These are phyloP conservation scores for Oscheius sp. DNA, from an alignment of 1,140 invertebrate genomes.

Conservation along the genomic window DNA sequence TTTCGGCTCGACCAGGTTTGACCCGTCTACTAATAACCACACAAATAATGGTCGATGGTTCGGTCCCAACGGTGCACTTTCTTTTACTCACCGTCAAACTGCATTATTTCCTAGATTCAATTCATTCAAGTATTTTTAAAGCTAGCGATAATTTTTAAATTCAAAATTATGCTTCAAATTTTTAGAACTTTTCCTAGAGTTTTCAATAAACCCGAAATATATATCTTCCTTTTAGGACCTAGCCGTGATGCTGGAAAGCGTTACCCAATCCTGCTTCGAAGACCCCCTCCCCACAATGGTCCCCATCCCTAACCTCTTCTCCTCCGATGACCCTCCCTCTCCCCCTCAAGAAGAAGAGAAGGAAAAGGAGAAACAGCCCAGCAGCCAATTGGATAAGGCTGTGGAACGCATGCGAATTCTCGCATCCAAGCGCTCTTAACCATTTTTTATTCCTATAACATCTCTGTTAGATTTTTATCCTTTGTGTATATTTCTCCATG, in stretches of 20 bases:
- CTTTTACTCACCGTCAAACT: too few relatives aligned
- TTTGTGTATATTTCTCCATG: background rate
- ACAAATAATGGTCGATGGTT: too few relatives aligned
- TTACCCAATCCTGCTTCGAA: background rate
- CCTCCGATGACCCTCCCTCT: background rate
- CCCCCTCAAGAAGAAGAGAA: background rate
- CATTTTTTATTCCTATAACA: background rate
- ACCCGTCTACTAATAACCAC: too few relatives aligned
- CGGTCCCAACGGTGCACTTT: too few relatives aligned
- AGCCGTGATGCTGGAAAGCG: constrained; percentile 7
- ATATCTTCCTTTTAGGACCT: constrained; percentile 9
- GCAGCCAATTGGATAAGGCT: constrained; percentile 14
- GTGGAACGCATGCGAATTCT: constrained; percentile 17
- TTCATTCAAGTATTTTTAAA: too few relatives aligned
- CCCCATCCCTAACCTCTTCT: background rate
- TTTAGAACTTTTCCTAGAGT: too few relatives aligned
- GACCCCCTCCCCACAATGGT: constrained; percentile 14
- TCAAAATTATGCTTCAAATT: too few relatives aligned
- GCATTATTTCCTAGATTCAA: too few relatives aligned
- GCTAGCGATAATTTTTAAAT: too few relatives aligned
- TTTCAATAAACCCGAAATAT: background rate
- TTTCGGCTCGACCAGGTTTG: too few relatives aligned
- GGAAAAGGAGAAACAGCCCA: constrained; percentile 4
- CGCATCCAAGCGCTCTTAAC: constrained; percentile 3
- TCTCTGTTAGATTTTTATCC: background rate